Conservation (phyloP, 2,113 vertebrate species). For the Ia io region DNA sequence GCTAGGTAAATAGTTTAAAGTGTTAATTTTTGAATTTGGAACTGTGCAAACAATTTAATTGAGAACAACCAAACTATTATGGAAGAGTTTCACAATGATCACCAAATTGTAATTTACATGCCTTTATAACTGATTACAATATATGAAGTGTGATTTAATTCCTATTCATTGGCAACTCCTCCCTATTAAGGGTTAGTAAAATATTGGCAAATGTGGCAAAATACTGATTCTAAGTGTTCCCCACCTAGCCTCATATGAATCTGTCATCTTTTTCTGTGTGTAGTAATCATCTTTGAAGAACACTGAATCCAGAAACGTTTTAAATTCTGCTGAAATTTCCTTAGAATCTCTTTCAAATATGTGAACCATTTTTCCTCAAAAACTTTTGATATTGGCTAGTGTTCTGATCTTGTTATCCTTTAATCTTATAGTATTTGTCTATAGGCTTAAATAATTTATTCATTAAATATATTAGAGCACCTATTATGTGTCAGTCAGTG, state of each 20-base stretch:
- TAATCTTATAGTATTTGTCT: not conserved
- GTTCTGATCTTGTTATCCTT: not conserved
- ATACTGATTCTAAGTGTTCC: not conserved
- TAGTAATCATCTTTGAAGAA: not conserved
- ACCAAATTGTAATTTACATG: not conserved
- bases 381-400: not conserved
- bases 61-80: not conserved
- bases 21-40: not conserved
- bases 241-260: not conserved
- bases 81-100: not conserved
- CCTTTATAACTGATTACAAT: not conserved
- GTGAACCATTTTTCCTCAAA: not conserved
- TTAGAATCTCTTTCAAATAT: conserved; percentile 8
- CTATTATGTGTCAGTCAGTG: not conserved
- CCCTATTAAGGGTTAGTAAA: not conserved
- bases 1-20: not conserved
- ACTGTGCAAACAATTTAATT: not conserved
- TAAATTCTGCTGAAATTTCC: conserved; percentile 18
- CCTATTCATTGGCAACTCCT: not conserved
- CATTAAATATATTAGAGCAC: conserved; percentile 16
- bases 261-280: not conserved
- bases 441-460: not conserved
- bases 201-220: not conserved
- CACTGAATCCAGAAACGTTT: not conserved
- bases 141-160: not conserved